Conservation (phyloP, 2,888 invertebrate species). For the Amphimallon solstitiale region DNA sequence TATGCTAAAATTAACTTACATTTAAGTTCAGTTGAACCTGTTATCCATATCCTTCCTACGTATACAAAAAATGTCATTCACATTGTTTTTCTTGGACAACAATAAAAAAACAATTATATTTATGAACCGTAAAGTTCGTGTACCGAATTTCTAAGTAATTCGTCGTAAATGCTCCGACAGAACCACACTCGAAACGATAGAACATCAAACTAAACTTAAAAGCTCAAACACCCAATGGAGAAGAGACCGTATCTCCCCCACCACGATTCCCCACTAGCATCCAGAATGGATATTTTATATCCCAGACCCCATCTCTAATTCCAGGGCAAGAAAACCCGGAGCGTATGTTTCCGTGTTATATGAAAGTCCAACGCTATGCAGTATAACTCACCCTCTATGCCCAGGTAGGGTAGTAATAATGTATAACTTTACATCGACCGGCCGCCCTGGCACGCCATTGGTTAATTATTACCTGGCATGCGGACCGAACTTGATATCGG, state of each 20-base stretch:
- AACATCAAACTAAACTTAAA: conserved; percentile 39
- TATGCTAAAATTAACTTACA: conserved; percentile 19
- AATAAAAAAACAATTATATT: conserved; percentile 18
- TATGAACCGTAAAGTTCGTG: conserved; percentile 23
- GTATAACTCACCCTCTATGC: conserved; percentile 41
- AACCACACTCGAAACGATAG: conserved; percentile 35
- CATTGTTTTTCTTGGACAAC: conserved; percentile 7
- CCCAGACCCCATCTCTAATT: conserved; percentile 39
- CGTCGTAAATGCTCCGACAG: conserved; percentile 11
- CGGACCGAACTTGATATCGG: conserved; percentile 38
- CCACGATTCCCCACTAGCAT: conserved; percentile 41
- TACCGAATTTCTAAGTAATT: conserved; percentile 14
- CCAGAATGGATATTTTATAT: conserved; percentile 40
- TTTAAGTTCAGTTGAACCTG: not conserved
- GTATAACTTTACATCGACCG: conserved; percentile 46
- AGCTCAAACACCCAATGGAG: conserved; percentile 42
- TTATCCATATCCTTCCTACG: conserved; percentile 10
- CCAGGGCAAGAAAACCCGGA: conserved; percentile 41
- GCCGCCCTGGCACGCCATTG: conserved; percentile 45
- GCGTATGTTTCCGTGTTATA: conserved; percentile 41
- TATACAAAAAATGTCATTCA: conserved; percentile 5
- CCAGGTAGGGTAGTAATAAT: conserved; percentile 45
- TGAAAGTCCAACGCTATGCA: conserved; percentile 42
- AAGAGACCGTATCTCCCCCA: conserved; percentile 40
- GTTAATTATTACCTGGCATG: conserved; percentile 50